Percentiles rank a stretch among this genome's conserved stretches.
phyloP scores from a whole-genome alignment of 2,113 vertebrate species.

The Reinhardtius hippoglossoides region DNA sequence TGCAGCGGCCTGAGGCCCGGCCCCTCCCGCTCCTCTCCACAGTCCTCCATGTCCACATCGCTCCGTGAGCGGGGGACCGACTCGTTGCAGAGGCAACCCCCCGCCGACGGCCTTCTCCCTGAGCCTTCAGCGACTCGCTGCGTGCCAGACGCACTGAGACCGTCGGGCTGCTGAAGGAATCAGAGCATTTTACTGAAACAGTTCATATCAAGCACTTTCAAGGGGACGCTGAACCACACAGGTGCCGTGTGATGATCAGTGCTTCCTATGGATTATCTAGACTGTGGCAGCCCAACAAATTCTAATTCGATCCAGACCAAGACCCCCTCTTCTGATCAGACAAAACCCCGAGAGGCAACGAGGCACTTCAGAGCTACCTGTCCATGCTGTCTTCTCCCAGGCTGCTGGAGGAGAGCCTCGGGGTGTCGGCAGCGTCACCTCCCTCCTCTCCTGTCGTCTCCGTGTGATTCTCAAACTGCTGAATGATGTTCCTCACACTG shows the following conservation, averaged over 20 bases:
- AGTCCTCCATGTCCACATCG: conserved; percentile 95
- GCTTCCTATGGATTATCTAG: too few species aligned
- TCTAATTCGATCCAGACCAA: too few species aligned
- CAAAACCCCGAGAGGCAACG: too few species aligned
- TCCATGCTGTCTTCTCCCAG: conserved; percentile 90
- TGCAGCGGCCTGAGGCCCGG: conserved; percentile 83
- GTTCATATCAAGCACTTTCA: too few species aligned
- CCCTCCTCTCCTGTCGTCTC: conserved; percentile 75
- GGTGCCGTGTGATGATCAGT: too few species aligned
- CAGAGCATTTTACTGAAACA: too few species aligned
- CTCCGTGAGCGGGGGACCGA: conserved; percentile 92
- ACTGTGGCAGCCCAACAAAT: too few species aligned
- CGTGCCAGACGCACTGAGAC: conserved; percentile 86
- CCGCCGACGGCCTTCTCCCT: conserved; percentile 89
- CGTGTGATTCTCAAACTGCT: conserved; percentile 93
- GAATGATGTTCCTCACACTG: conserved; percentile 93
- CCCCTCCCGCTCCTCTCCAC: conserved; percentile 81
- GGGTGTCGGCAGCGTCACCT: conserved; percentile 75
- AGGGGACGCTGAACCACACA: too few species aligned
- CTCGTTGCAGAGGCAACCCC: conserved; percentile 78
- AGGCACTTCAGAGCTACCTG: conserved; percentile 40
- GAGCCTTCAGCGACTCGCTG: conserved; percentile 93
- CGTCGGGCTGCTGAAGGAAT: conserved; percentile 54
- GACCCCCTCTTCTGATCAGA: too few species aligned
- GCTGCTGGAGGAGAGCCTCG: conserved; percentile 88